A percentile compares a stretch with the other conserved stretches of the same genome.
Conservation (phyloP, 1,140 invertebrate species). For the Medauroidea extradentata region DNA sequence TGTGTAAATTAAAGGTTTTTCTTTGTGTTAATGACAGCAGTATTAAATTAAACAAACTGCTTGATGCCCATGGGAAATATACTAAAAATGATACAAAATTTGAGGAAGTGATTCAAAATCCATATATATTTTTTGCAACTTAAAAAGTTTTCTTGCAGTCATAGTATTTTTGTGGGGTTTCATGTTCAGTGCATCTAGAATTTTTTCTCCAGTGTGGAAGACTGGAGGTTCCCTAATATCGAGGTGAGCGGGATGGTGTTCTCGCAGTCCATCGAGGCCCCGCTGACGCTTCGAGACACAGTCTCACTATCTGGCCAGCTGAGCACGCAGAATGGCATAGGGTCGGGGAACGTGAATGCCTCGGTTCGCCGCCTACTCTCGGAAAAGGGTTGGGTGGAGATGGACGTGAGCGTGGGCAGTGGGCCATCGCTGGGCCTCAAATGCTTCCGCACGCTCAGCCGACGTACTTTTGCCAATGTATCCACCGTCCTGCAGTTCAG, state of each 20-base stretch:
- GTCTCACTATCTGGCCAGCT: constrained; percentile 74
- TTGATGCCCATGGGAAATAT: too few species aligned
- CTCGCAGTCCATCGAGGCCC: constrained; percentile 88
- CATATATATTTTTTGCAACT: too few species aligned
- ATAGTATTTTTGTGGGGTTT: too few species aligned
- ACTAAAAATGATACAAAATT: too few species aligned
- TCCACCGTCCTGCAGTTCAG: constrained; percentile 67
- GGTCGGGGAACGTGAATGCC: constrained; percentile 66
- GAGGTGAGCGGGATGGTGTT: constrained; percentile 91
- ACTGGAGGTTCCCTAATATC: constrained; percentile 59
- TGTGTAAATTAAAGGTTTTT: too few species aligned
- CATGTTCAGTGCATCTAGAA: too few species aligned
- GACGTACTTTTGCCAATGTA: constrained; percentile 66
- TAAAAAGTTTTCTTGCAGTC: too few species aligned
- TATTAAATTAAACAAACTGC: too few species aligned
- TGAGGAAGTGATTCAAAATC: too few species aligned
- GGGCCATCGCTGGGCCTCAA: constrained; percentile 69
- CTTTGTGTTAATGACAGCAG: too few species aligned
- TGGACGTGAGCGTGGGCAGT: constrained; percentile 74
- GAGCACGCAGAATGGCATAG: constrained; percentile 80
- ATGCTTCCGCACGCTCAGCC: constrained; percentile 64
- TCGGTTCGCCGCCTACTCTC: constrained; percentile 71
- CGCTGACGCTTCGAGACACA: constrained; percentile 79
- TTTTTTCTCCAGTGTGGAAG: too few species aligned
- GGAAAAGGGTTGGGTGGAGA: constrained; percentile 78